Evolutionary conservation across 2,888 invertebrate species (phyloP).

Genomic region (Matsumyia berberina): DNA sequence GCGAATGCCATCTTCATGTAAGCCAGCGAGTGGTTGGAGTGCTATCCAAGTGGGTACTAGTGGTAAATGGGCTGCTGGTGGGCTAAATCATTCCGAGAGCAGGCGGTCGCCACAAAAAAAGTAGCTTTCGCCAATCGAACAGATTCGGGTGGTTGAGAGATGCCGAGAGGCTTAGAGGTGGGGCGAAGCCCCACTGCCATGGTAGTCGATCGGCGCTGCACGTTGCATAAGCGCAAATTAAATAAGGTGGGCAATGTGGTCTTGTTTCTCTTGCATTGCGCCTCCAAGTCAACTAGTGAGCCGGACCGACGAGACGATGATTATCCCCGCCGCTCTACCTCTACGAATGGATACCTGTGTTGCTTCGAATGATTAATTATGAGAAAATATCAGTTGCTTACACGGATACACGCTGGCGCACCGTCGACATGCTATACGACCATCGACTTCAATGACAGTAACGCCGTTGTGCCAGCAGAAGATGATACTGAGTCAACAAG

Average conservation of each 20-base stretch:
- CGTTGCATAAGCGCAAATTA: conserved; percentile 71
- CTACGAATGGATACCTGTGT: conserved; percentile 11
- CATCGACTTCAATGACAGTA: conserved; percentile 28
- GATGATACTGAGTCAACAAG: conserved; percentile 54
- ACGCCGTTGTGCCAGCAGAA: conserved; percentile 14
- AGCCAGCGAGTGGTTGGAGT: conserved; percentile 28
- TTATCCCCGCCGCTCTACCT: conserved; percentile 5
- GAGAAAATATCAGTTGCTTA: conserved; percentile 68
- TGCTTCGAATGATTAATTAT: conserved; percentile 65
- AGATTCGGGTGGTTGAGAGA: conserved; percentile 32
- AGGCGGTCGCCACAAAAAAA: conserved; percentile 17
- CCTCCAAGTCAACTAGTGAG: conserved; percentile 39
- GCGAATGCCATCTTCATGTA: conserved; percentile 68
- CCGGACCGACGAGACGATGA: conserved; percentile 29
- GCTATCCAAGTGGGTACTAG: conserved; percentile 27
- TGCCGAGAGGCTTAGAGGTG: conserved; percentile 24
- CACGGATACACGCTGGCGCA: conserved; percentile 46
- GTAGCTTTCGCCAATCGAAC: conserved; percentile 67
- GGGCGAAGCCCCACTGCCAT: conserved; percentile 12
- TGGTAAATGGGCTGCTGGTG: conserved; percentile 40
- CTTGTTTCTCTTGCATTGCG: conserved; percentile 16
- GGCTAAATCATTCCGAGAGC: conserved; percentile 25
- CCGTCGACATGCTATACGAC: conserved; percentile 37
- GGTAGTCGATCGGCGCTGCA: conserved; percentile 40
- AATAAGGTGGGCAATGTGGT: conserved; percentile 64